Evolutionary conservation across 2,797 vertebrate genomes (phyloP).

Genomic region (Sebastes taczanowskii): DNA sequence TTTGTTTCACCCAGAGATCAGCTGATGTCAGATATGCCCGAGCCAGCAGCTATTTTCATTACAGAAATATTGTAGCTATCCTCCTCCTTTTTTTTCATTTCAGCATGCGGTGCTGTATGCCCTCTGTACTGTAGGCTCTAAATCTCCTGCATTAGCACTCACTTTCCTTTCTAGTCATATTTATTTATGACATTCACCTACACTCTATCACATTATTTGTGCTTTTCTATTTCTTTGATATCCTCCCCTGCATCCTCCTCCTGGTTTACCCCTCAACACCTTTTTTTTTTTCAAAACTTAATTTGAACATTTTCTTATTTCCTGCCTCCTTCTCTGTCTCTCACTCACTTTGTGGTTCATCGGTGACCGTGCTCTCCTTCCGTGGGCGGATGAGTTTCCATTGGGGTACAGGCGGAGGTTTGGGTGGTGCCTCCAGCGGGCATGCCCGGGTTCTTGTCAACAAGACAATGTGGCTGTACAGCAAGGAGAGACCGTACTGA

Average conservation of each 20-base stretch:
- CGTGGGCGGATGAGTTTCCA: slow-evolving; percentile 91
- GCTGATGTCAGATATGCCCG: slow-evolving; percentile 53
- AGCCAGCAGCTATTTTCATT: slow-evolving; percentile 64
- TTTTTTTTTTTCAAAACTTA: slow-evolving; percentile 9
- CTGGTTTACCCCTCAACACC: slow-evolving; percentile 17
- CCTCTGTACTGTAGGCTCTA: slow-evolving; percentile 28
- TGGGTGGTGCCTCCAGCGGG: slow-evolving; percentile 78
- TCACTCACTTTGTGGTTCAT: slow-evolving; percentile 87
- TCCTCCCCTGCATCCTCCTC: slow-evolving; percentile 47
- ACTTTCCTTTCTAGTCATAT: slow-evolving; percentile 35
- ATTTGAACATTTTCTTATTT: slow-evolving; percentile 3
- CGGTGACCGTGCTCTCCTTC: slow-evolving; percentile 80
- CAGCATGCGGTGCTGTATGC: slow-evolving; percentile 17
- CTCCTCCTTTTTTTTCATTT: slow-evolving; percentile 42
- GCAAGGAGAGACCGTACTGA: slow-evolving; percentile 86
- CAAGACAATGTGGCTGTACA: slow-evolving; percentile 87
- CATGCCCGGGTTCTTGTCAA: slow-evolving; percentile 88
- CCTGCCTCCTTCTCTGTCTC: not conserved
- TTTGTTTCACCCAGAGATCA: slow-evolving; percentile 51
- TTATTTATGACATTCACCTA: slow-evolving; percentile 62
- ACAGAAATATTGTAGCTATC: slow-evolving; percentile 42
- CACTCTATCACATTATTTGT: slow-evolving; percentile 42
- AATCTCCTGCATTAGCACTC: slow-evolving; percentile 47
- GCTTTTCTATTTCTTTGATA: slow-evolving; percentile 49
- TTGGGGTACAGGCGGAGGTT: slow-evolving; percentile 75